A percentile compares a stretch with the other conserved stretches of the same genome.
Conservation (phyloP, 1,140 invertebrate genomes). For the Samia ricini region DNA sequence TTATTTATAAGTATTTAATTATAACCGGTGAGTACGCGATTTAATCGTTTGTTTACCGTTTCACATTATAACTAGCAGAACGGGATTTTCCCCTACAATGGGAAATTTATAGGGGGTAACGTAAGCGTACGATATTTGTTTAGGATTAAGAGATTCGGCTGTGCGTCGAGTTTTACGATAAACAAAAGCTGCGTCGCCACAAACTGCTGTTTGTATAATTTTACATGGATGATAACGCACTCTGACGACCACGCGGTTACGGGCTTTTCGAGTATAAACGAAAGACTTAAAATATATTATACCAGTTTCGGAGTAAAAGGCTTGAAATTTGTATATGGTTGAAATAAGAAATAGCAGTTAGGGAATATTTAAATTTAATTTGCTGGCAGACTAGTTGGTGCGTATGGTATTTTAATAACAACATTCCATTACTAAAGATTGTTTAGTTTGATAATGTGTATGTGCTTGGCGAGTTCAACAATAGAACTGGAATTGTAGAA, state of each 20-base stretch:
- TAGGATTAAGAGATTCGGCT: slow-evolving; percentile 68
- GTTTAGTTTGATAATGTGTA: background rate
- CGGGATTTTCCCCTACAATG: slow-evolving; percentile 40
- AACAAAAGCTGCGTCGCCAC: slow-evolving; percentile 57
- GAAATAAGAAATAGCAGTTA: slow-evolving; percentile 18
- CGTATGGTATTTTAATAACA: slow-evolving; percentile 13
- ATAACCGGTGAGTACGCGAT: slow-evolving; percentile 60
- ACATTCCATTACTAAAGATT: slow-evolving; percentile 11
- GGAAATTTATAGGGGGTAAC: slow-evolving; percentile 51
- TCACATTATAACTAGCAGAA: slow-evolving; percentile 52
- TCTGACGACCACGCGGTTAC: slow-evolving; percentile 33
- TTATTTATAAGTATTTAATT: too few species aligned
- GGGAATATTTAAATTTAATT: slow-evolving; percentile 23
- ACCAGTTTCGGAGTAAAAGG: slow-evolving; percentile 25
- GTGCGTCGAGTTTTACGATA: slow-evolving; percentile 58
- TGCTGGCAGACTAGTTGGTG: slow-evolving; percentile 10
- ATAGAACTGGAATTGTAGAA: too few species aligned
- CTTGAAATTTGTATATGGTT: slow-evolving; percentile 24
- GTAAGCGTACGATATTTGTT: slow-evolving; percentile 51
- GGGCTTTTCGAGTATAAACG: slow-evolving; percentile 25
- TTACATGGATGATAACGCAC: slow-evolving; percentile 58
- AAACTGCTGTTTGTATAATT: slow-evolving; percentile 67
- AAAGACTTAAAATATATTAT: slow-evolving; percentile 28
- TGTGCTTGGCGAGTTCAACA: too few species aligned
- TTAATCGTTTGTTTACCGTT: slow-evolving; percentile 67